Evolutionary conservation across 1,140 invertebrate species (phyloP).

Genomic region (Bombyx mori): DNA sequence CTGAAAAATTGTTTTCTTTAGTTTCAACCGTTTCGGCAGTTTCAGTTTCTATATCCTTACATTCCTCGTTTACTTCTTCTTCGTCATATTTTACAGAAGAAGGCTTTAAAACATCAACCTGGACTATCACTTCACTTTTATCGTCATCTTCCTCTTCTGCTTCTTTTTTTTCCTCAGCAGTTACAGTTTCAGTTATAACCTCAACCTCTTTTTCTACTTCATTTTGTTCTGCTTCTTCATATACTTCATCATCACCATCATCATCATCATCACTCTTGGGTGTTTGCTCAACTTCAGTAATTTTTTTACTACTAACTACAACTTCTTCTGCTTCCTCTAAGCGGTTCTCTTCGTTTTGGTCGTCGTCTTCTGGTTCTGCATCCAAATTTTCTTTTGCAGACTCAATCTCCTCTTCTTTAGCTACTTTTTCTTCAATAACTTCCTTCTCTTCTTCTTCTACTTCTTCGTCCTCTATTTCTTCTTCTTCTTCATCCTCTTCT

Average conservation of each 20-base stretch:
- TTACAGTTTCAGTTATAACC: constrained; percentile 7
- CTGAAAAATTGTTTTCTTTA: constrained; percentile 2
- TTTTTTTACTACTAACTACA: constrained; percentile 6
- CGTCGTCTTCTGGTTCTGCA: constrained; percentile 18
- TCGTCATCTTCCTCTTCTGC: constrained; percentile 10
- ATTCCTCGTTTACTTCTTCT: constrained; percentile 9
- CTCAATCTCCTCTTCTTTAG: constrained; percentile 13
- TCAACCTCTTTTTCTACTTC: constrained; percentile 22
- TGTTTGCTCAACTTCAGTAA: constrained; percentile 11
- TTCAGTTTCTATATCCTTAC: neutral
- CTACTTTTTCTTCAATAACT: constrained; percentile 19
- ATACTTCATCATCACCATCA: constrained; percentile 8
- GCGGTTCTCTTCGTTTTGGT: constrained; percentile 18
- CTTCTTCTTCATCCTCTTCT: constrained; percentile 14
- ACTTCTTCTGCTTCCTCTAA: constrained; percentile 20
- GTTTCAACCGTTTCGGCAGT: constrained; percentile 6
- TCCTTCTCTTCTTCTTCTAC: constrained; percentile 13
- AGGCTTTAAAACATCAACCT: constrained; percentile 4
- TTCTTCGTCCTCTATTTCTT: constrained; percentile 14
- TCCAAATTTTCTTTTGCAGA: constrained; percentile 17
- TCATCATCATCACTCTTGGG: constrained; percentile 6
- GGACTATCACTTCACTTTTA: neutral
- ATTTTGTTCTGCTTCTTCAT: constrained; percentile 18
- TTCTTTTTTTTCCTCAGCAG: constrained; percentile 11
- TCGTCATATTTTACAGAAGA: constrained; percentile 4